A percentile compares a stretch with the other conserved stretches of the same genome.
phyloP scores from a whole-genome alignment of 1,140 invertebrate genomes.

The Zophobas atratus region DNA sequence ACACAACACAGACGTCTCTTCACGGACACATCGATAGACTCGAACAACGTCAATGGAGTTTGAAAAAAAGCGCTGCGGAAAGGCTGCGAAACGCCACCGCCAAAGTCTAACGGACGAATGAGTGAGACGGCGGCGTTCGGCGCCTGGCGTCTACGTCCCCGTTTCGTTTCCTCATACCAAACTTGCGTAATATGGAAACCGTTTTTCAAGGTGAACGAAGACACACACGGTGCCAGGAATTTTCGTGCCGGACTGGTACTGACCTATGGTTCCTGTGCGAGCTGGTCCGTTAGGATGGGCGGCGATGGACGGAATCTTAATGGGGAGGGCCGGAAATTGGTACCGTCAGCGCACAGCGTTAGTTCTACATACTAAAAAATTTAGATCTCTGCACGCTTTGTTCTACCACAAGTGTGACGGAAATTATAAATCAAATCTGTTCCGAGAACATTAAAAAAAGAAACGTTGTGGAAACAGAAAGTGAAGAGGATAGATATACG shows the following conservation, averaged over 20 bases:
- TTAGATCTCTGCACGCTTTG: too few species aligned
- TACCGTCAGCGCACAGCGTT: not conserved
- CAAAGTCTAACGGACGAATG: slow-evolving; percentile 52
- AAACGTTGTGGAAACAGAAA: too few species aligned
- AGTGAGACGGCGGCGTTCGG: slow-evolving; percentile 45
- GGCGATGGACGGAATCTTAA: not conserved
- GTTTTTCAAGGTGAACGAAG: slow-evolving; percentile 37
- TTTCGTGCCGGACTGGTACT: not conserved
- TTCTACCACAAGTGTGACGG: too few species aligned
- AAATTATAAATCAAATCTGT: too few species aligned
- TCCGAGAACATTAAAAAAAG: too few species aligned
- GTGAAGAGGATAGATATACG: too few species aligned
- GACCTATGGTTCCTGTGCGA: slow-evolving; percentile 2
- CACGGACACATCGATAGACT: not conserved
- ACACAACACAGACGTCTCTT: slow-evolving; percentile 49
- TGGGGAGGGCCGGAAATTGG: not conserved
- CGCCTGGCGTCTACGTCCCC: slow-evolving; percentile 54
- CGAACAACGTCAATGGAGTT: not conserved
- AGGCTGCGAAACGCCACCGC: slow-evolving; percentile 14
- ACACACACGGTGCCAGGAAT: not conserved
- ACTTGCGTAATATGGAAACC: slow-evolving; percentile 38
- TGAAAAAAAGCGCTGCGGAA: not conserved
- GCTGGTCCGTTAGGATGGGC: not conserved
- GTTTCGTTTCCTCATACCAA: slow-evolving; percentile 28
- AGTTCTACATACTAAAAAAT: too few species aligned